phyloP scores from a whole-genome alignment of 2,888 invertebrate genomes.

The Agrilus cyanescens region DNA sequence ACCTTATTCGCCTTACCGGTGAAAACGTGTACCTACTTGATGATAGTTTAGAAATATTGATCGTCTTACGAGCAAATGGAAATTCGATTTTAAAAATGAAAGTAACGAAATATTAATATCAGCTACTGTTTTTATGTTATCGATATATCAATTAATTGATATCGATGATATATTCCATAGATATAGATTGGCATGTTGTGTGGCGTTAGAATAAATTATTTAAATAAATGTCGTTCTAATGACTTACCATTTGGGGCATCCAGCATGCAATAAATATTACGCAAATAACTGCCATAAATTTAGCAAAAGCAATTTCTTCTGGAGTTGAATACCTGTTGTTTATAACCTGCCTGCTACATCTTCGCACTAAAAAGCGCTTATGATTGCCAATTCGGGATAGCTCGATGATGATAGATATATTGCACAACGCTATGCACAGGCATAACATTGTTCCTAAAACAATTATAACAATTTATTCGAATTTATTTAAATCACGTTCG shows the following conservation, averaged over 20 bases:
- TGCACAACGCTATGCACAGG: slow-evolving; percentile 67
- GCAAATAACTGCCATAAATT: slow-evolving; percentile 72
- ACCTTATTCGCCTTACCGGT: too few relatives aligned
- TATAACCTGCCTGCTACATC: slow-evolving; percentile 33
- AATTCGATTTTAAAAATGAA: too few relatives aligned
- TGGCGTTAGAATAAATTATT: too few relatives aligned
- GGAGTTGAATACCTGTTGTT: slow-evolving; percentile 45
- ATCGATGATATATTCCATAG: too few relatives aligned
- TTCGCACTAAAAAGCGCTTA: slow-evolving; percentile 32
- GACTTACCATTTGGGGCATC: slow-evolving; percentile 75
- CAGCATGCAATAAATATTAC: slow-evolving; percentile 75
- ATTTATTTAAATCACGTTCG: slow-evolving; percentile 1
- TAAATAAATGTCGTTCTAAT: not conserved
- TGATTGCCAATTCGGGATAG: slow-evolving; percentile 47
- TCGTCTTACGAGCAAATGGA: too few relatives aligned
- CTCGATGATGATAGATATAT: slow-evolving; percentile 68
- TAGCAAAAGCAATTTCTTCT: slow-evolving; percentile 76
- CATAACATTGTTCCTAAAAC: slow-evolving; percentile 57
- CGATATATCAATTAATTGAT: too few relatives aligned
- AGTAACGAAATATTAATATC: too few relatives aligned
- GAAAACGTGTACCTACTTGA: too few relatives aligned
- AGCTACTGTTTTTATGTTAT: too few relatives aligned
- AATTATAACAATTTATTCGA: slow-evolving; percentile 8
- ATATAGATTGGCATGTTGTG: too few relatives aligned
- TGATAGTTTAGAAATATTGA: too few relatives aligned